Evolutionary conservation across 1,140 invertebrate species (phyloP).

Genomic region (Cotesia typhae): DNA sequence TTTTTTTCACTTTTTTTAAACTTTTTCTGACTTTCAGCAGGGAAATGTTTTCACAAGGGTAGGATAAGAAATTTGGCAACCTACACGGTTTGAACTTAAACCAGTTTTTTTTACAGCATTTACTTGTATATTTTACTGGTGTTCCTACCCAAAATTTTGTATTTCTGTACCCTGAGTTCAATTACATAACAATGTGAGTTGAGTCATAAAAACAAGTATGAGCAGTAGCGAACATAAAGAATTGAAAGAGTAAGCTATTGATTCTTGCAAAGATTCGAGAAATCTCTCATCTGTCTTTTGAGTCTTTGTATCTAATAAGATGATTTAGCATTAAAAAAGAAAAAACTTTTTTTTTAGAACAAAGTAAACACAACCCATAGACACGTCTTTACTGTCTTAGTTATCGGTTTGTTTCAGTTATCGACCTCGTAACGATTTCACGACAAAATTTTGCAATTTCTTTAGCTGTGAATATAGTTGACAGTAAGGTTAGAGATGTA

Average conservation of each 20-base stretch:
- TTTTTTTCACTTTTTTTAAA: too few species aligned
- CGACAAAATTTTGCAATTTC: conserved; percentile 15
- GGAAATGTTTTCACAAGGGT: too few species aligned
- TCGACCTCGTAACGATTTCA: conserved; percentile 23
- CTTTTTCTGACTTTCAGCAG: too few species aligned
- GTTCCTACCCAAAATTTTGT: background rate
- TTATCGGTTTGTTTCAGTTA: background rate
- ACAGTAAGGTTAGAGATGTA: conserved; percentile 7
- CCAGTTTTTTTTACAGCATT: too few species aligned
- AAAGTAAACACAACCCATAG: background rate
- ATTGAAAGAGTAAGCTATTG: too few species aligned
- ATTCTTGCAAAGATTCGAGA: too few species aligned
- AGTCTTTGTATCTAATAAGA: background rate
- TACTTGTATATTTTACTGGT: background rate
- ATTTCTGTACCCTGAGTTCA: background rate
- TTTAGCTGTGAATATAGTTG: conserved; percentile 14
- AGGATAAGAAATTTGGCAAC: too few species aligned
- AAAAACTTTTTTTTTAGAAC: conserved; percentile 2
- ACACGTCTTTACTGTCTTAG: background rate
- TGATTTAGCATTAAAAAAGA: background rate
- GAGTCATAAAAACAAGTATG: background rate
- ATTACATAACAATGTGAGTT: conserved; percentile 5
- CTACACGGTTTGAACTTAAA: too few species aligned
- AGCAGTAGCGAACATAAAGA: too few species aligned
- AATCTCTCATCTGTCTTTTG: too few species aligned